These are phyloP conservation scores for Vesta saturnalis DNA, from an alignment of 2,888 invertebrate genomes.

Conservation along the genomic window DNA sequence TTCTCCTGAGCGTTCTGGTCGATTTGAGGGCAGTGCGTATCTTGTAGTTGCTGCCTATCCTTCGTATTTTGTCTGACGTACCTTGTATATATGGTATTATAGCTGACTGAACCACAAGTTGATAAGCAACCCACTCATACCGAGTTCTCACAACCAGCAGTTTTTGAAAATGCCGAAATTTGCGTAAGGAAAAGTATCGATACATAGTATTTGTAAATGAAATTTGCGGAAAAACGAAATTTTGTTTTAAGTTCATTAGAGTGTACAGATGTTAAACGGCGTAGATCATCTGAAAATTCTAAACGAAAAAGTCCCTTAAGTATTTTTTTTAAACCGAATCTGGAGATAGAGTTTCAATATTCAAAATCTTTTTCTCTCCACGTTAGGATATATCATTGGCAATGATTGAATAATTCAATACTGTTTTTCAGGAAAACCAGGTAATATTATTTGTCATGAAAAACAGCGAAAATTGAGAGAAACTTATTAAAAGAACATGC, in stretches of 20 bases:
- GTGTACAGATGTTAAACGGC: not conserved
- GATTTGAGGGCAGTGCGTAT: too few relatives aligned
- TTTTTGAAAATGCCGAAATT: too few relatives aligned
- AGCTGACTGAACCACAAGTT: too few relatives aligned
- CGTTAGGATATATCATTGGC: not conserved
- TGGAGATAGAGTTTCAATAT: not conserved
- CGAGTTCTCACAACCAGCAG: too few relatives aligned
- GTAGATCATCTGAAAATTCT: not conserved
- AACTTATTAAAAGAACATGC: not conserved
- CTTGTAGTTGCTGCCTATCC: too few relatives aligned
- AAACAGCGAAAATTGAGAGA: conserved; percentile 2
- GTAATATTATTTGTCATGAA: not conserved
- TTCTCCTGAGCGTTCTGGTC: too few relatives aligned
- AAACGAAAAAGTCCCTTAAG: not conserved
- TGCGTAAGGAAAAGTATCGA: too few relatives aligned
- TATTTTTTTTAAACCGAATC: not conserved
- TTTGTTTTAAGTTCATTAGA: too few relatives aligned
- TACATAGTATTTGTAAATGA: not conserved
- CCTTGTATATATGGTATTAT: too few relatives aligned
- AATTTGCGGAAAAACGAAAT: not conserved
- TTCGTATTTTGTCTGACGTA: too few relatives aligned
- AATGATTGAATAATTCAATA: not conserved
- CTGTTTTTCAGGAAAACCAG: not conserved
- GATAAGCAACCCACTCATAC: too few relatives aligned
- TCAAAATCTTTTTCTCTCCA: not conserved